Percentiles rank a stretch among this genome's conserved stretches.
Evolutionary conservation across 53 echinoderm and acorn worm genomes (phyloP).

Genomic region (Holothuria scabra): DNA sequence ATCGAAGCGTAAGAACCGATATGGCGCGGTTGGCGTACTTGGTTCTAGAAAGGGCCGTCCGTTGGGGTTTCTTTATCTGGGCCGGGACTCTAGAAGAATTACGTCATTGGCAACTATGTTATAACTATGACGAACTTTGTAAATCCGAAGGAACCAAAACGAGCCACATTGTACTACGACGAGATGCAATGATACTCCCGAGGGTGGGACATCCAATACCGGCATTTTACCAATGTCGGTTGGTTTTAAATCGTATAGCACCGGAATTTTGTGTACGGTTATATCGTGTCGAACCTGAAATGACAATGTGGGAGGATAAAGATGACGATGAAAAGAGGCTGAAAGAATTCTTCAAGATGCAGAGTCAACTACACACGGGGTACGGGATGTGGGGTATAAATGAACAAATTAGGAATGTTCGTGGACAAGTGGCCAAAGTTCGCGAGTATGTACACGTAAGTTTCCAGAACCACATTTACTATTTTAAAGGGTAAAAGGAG

Average conservation of each 20-base stretch:
- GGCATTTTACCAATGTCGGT: conserved; percentile 74
- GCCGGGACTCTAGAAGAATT: conserved; percentile 86
- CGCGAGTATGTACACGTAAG: conserved; percentile 91
- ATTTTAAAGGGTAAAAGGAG: no score
- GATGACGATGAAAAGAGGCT: conserved; percentile 78
- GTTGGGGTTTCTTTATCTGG: conserved; percentile 95
- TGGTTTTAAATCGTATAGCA: conserved; percentile 82
- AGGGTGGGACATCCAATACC: conserved; percentile 89
- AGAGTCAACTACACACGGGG: conserved; percentile 68
- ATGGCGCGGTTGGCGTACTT: conserved; percentile 91
- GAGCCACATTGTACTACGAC: conserved; percentile 78
- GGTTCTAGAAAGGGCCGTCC: conserved; percentile 76
- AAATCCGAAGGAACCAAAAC: conserved; percentile 73
- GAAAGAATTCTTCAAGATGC: conserved; percentile 80
- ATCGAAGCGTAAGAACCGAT: conserved; percentile 73
- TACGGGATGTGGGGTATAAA: conserved; percentile 89
- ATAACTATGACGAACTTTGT: conserved; percentile 68
- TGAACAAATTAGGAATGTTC: conserved; percentile 80
- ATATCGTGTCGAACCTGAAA: conserved; percentile 90
- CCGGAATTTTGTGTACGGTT: conserved; percentile 83
- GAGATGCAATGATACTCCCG: conserved; percentile 82
- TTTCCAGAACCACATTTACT: background rate
- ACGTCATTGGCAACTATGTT: conserved; percentile 75
- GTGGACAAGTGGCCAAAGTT: conserved; percentile 91
- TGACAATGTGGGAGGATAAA: conserved; percentile 96